Conservation (phyloP, 2,113 vertebrate genomes). For the Sardina pilchardus region DNA sequence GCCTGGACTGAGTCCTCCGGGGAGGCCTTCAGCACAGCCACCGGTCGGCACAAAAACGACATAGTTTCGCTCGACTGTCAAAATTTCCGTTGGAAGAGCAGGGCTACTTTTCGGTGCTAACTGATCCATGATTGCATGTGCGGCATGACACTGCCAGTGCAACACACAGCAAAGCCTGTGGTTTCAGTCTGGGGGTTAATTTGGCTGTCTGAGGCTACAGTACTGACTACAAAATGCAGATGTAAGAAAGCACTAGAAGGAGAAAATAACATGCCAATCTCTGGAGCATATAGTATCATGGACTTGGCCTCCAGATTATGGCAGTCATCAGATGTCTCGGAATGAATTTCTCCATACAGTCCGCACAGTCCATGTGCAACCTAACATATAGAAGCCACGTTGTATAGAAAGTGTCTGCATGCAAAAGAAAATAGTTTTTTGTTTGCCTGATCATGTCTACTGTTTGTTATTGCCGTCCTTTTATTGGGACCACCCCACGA, state of each 20-base stretch:
- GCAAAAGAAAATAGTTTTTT: no score
- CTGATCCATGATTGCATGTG: slow-evolving; percentile 20
- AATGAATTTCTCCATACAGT: no score
- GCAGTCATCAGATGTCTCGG: neutral
- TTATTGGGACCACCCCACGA: neutral
- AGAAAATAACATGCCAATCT: neutral
- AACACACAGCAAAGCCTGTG: slow-evolving; percentile 15
- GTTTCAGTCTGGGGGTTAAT: slow-evolving; percentile 26
- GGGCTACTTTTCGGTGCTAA: slow-evolving; percentile 28
- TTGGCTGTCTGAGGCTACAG: slow-evolving; percentile 14
- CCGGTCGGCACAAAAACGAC: slow-evolving; percentile 24
- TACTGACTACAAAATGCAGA: slow-evolving; percentile 13
- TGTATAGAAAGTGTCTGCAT: no score
- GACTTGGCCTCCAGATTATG: neutral
- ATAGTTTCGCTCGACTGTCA: slow-evolving; percentile 15
- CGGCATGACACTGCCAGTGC: neutral
- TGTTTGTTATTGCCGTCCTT: neutral
- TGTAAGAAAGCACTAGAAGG: neutral
- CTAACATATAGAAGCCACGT: no score
- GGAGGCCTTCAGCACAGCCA: slow-evolving; percentile 12
- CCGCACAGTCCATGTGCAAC: no score
- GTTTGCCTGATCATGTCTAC: neutral
- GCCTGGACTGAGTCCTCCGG: slow-evolving; percentile 18
- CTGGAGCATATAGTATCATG: neutral
- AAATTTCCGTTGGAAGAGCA: slow-evolving; percentile 21